Base-by-base conservation (phyloP, 1,140 invertebrate species). In the Uloborus diversus region DNA sequence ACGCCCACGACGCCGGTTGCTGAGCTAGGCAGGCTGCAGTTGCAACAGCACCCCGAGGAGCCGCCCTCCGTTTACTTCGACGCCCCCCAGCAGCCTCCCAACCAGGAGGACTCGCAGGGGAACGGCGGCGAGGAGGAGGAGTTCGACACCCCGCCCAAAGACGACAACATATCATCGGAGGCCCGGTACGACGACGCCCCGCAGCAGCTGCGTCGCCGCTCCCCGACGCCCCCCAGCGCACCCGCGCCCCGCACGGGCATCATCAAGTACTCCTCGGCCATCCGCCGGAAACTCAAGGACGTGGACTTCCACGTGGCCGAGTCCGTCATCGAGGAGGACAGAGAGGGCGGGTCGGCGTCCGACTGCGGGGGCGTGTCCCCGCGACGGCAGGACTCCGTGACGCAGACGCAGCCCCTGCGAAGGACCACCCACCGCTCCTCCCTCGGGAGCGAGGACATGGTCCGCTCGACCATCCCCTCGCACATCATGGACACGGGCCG, bases 61-160 rank as follows among this genome's bases (percentile, higher is more conserved):
- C 66, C 70, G 27, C 78, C 78, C 1, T 81, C 80, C 13, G 73
- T 81, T 4, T 81, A 81, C 17, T 81, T 81, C 25, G 80, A 81
- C 42, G 78, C 78, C 5, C 78, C 66, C 5, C 75, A 66, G 23
- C 57, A 28, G 30, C 57, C 25, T 17, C 59, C 73, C 13, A 70
- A 69, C 17, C 66, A 80, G 32, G 78, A 80, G 37, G 68, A 71
- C 9, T 80, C 75, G n/a, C 33, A 14, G 51, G 37, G 20, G 70
- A 14, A 32, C 42, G 27, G n/a, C 25, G 32, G 35, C 3, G 71
- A 79, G 4, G 62, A 80, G 14, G 78, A 80, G 30, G 78, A 80
- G n/a, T 80, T 59, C 47, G 66, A 80, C 4, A 79, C 76, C 4
- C 76, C 76, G 7, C 76, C 76, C 9, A 78, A 66, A 66, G 65